Evolutionary conservation across 2,797 vertebrate species (phyloP).

Genomic region (Sebastolobus alascanus): DNA sequence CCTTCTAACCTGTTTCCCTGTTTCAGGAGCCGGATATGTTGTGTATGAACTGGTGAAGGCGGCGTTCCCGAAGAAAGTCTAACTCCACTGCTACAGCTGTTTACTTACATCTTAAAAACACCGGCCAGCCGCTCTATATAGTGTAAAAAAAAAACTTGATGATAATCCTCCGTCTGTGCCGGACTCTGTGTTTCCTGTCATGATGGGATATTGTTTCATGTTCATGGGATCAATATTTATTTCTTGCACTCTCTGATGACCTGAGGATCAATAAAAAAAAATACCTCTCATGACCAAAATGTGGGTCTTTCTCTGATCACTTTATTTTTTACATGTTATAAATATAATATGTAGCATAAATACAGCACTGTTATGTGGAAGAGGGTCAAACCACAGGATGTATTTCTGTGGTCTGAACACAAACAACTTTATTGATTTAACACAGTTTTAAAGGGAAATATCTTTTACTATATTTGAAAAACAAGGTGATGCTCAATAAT

Average conservation of each 20-base stretch:
- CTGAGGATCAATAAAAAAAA: slow-evolving; percentile 88
- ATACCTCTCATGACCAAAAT: slow-evolving; percentile 71
- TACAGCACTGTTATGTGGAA: not conserved
- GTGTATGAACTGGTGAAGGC: slow-evolving; percentile 85
- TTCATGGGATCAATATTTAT: slow-evolving; percentile 90
- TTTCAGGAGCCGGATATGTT: slow-evolving; percentile 84
- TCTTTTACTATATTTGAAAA: not conserved
- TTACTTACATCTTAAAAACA: slow-evolving; percentile 10
- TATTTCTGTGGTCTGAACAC: too few relatives aligned
- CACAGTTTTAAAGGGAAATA: too few relatives aligned
- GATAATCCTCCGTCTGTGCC: slow-evolving; percentile 42
- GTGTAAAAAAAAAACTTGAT: slow-evolving; percentile 44
- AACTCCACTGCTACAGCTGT: slow-evolving; percentile 52
- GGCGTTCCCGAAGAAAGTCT: slow-evolving; percentile 88
- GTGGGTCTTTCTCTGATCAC: not conserved
- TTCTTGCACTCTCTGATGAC: slow-evolving; percentile 77
- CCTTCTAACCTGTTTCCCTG: not conserved
- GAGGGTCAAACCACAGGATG: too few relatives aligned
- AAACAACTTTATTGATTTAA: not conserved
- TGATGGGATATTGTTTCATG: slow-evolving; percentile 74
- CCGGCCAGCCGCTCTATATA: slow-evolving; percentile 58
- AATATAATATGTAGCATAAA: not conserved
- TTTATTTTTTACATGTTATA: not conserved
- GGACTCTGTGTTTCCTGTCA: slow-evolving; percentile 70
- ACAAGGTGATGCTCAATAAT: not conserved